Evolutionary conservation across 2,113 vertebrate genomes (phyloP).

Genomic region (Platysternon megacephalum): DNA sequence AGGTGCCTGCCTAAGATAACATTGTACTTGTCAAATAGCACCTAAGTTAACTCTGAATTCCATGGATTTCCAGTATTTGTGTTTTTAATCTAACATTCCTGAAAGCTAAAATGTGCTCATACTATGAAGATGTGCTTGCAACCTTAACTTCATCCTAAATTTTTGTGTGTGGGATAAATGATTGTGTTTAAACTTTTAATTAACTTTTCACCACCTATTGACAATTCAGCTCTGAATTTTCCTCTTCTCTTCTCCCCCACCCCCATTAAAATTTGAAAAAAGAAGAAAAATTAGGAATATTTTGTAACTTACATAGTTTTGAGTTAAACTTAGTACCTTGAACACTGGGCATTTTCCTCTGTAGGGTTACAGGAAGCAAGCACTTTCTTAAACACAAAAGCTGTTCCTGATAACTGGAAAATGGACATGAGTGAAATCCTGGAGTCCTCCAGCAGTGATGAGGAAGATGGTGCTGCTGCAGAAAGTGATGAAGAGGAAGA

Average conservation of each 20-base stretch:
- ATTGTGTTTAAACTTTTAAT: not conserved
- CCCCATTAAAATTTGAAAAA: not conserved
- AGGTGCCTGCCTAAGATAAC: not conserved
- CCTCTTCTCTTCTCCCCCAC: no score
- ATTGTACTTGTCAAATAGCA: not conserved
- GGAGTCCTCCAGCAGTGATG: conserved; percentile 95
- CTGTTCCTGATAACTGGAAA: conserved; percentile 92
- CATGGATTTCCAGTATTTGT: rapidly evolving
- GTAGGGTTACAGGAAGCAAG: conserved; percentile 87
- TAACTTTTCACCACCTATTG: not conserved
- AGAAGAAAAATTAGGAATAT: not conserved
- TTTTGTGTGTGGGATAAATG: not conserved
- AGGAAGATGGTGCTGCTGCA: conserved; percentile 86
- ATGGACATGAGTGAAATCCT: conserved; percentile 98
- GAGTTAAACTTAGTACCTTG: not conserved
- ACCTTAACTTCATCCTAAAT: not conserved
- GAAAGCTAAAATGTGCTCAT: no score
- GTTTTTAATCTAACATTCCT: not conserved
- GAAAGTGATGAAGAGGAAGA: conserved; percentile 85
- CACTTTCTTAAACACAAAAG: conserved; percentile 80
- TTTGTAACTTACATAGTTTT: not conserved
- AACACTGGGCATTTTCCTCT: conserved; percentile 41
- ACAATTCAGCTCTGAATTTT: not conserved
- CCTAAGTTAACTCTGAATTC: not conserved
- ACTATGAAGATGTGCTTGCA: no score